These are phyloP conservation scores for Cheirogaleus major DNA, from an alignment of 2,797 vertebrate species.

Conservation along the genomic window DNA sequence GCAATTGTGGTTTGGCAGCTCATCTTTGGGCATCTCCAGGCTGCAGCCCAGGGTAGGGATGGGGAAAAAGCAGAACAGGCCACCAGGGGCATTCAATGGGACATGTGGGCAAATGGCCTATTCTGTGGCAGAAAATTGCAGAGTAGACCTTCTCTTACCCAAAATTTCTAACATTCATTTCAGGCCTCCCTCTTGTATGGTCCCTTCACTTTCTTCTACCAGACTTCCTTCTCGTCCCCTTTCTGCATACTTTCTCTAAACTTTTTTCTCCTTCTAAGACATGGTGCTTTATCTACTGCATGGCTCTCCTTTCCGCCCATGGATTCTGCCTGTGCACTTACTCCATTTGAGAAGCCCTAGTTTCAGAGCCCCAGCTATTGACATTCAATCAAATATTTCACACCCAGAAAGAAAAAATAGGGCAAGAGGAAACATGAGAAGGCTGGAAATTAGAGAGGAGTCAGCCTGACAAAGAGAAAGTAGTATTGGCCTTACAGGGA, in stretches of 20 bases:
- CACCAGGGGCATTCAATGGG: neutral
- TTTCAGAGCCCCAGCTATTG: neutral
- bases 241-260: neutral
- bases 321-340: neutral
- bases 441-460: neutral
- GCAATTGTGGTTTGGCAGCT: slow-evolving; percentile 96
- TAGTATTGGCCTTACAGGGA: neutral
- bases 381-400: slow-evolving; percentile 35
- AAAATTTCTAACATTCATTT: neutral
- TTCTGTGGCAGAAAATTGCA: neutral
- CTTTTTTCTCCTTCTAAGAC: neutral
- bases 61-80: slow-evolving; percentile 4
- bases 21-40: slow-evolving; percentile 99
- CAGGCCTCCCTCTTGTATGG: neutral
- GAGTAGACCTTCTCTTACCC: neutral
- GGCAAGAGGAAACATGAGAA: slow-evolving; percentile 33
- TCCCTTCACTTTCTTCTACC: neutral
- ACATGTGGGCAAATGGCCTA: neutral
- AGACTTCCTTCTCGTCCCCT: neutral
- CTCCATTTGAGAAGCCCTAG: slow-evolving; percentile 2
- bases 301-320: neutral
- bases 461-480: neutral
- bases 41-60: slow-evolving; percentile 80
- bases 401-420: slow-evolving; percentile 22
- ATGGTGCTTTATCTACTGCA: neutral